Conservation (phyloP, 2,888 invertebrate genomes). For the Luperina nickerlii region DNA sequence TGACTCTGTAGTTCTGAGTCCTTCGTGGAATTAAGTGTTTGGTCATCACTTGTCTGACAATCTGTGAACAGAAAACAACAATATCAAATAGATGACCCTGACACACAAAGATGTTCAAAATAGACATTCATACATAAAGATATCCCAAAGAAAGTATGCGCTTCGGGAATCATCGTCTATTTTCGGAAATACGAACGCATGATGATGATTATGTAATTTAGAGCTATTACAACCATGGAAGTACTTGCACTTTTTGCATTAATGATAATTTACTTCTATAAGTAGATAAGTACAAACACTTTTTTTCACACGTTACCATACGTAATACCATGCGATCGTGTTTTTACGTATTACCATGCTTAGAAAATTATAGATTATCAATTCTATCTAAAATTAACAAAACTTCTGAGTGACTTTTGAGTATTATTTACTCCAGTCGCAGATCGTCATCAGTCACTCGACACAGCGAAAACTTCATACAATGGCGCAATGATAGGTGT, state of each 20-base stretch:
- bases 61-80: conserved; percentile 67
- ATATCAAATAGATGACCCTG: background rate
- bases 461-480: no score
- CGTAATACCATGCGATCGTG: no score
- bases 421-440: no score
- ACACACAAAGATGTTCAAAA: background rate
- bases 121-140: background rate
- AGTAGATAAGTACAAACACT: no score
- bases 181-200: background rate
- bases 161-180: background rate
- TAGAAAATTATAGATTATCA: background rate
- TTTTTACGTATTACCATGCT: background rate
- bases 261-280: no score
- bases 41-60: conserved; percentile 71
- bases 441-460: no score
- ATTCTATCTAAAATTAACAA: background rate
- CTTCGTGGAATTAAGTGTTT: conserved; percentile 70
- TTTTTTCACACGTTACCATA: no score
- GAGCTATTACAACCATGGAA: background rate
- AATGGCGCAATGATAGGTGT: no score
- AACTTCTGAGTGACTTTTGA: no score
- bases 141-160: background rate
- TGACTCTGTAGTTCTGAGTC: conserved; percentile 61
- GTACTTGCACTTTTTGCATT: no score
- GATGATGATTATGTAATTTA: background rate